Conservation (phyloP, 2,113 vertebrate species). For the Cyphomyrus plagiostoma region DNA sequence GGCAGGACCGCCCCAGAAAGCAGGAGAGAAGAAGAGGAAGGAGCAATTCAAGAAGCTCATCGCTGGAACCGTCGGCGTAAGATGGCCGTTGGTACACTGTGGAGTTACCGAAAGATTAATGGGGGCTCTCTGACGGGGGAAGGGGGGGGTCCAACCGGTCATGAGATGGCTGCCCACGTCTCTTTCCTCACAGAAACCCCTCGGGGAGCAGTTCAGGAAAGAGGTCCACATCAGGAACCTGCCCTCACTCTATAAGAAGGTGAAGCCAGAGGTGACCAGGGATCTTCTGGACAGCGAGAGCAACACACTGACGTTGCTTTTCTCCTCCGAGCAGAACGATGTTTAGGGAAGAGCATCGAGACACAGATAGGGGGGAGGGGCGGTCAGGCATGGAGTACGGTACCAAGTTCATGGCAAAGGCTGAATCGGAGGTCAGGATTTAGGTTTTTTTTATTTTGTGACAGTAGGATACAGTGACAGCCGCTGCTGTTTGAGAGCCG, state of each 20-base stretch:
- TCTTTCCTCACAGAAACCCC: conserved; percentile 74
- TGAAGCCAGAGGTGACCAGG: conserved; percentile 64
- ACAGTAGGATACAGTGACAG: background rate
- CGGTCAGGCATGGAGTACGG: no score
- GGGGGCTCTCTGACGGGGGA: background rate
- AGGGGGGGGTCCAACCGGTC: background rate
- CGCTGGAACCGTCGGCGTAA: conserved; percentile 86
- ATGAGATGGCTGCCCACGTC: conserved; percentile 1
- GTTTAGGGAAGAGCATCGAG: conserved; percentile 32
- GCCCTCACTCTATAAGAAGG: conserved; percentile 88
- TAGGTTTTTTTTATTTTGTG: background rate
- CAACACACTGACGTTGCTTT: conserved; percentile 66
- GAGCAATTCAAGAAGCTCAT: conserved; percentile 93
- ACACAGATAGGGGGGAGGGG: background rate
- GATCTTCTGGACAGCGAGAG: conserved; percentile 66
- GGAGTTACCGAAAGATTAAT: background rate
- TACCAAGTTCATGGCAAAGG: background rate
- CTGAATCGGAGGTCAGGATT: background rate
- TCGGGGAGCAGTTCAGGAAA: conserved; percentile 95
- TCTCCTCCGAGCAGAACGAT: conserved; percentile 45
- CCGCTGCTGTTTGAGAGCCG: background rate
- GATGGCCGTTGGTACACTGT: conserved; percentile 18
- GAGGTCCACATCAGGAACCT: conserved; percentile 97
- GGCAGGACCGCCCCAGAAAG: conserved; percentile 70
- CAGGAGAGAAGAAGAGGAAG: conserved; percentile 81